Evolutionary conservation across 2,888 invertebrate genomes (phyloP), one percentile per base, ranked within the genome.

Genomic region (Crocallis elinguaria): DNA sequence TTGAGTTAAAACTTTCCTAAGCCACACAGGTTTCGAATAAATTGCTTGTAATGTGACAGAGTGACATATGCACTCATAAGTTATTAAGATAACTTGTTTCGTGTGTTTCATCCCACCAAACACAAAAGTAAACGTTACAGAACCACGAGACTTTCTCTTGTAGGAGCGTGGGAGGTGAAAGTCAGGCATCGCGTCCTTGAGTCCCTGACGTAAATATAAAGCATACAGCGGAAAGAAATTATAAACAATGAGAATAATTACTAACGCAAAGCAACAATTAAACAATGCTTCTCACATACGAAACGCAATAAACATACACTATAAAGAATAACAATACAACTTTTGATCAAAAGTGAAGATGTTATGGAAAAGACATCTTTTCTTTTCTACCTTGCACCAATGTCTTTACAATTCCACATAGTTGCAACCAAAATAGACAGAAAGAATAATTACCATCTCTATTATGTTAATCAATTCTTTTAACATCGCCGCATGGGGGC

Each of bases 151-250:
- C 88, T 88, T 88, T 83, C 83, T 82, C 73, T 69, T 60, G 42
- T 71, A 69, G 73, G 75, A 76, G 72, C 69, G 82, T 79, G 79
- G 76, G 81, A 78, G 86, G 88, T 86, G 89, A 88, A 88, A 88
- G 89, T 84, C 72, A 60, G 73, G 58, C 68, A 57, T 50, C 67
- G 71, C 82, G 85, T 82, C 86, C 86, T 86, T 86, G 86, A 79
- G 71, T 62, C 72, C 71, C 77, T 71, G 69, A 65, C 67, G 67
- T 74, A 76, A 71, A 76, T 73, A 64, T 74, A 64, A 67, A 73
- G 71, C 73, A 67, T 49, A 52, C 44, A 62, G 71, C 71, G 75
- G 71, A 60, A 45, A 38, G 41, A 9, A 29, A 4, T 9, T 12
- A 27, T 13, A 23, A 4, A 16, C 7, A 32, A 13, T 37, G 9